Evolutionary conservation across 2,888 invertebrate species (phyloP), one percentile per base, ranked within the genome.

Genomic region (Athalia circularis): DNA sequence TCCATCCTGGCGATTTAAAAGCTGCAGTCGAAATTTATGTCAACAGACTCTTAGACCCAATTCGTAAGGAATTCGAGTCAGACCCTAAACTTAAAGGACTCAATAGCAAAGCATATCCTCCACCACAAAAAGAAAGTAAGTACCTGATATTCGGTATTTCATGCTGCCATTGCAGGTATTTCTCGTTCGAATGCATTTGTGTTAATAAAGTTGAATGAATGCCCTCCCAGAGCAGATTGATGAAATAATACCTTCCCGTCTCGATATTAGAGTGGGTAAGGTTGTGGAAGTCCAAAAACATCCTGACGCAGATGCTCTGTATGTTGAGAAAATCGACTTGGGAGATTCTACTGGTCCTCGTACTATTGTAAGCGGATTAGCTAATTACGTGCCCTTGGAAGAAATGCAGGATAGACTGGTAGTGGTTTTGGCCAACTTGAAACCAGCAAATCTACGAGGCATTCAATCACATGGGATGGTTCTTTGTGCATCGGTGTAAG

Each of bases 1-100:
- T 99, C 77, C 98, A 99, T 92, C 99, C 99, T 43, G 98, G 95
- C 13, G 99, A 99, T 92, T 92, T 99, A 83, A 99, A 99, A 91
- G 92, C 92, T 54, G 94, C 96, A 15, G 96, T 97, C 6, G 97
- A 97, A 90, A 90, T 92, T 80, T 95, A 95, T 86, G 95, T 99
- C 29, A 99, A 99, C 91, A 93, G 92, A 87, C 92, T 99, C 59
- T 91, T 99, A 83, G 96, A 95, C 79, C 98, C 99, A 13, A 95
- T 99, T 84, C 94, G 98, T 83, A 94, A 96, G 89, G 93, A 94
- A 84, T 98, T 99, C 87, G 94, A 95, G 85, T 79, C 81, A 29
- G 92, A 94, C 65, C 94, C 96, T 0, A 95, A 96, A 86, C 91
- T 98, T 79, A 95, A 96, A 89, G 94, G 95, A 87, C 91, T 99